Evolutionary conservation across 2,797 vertebrate species (phyloP).

Genomic region (Gastrophryne carolinensis): DNA sequence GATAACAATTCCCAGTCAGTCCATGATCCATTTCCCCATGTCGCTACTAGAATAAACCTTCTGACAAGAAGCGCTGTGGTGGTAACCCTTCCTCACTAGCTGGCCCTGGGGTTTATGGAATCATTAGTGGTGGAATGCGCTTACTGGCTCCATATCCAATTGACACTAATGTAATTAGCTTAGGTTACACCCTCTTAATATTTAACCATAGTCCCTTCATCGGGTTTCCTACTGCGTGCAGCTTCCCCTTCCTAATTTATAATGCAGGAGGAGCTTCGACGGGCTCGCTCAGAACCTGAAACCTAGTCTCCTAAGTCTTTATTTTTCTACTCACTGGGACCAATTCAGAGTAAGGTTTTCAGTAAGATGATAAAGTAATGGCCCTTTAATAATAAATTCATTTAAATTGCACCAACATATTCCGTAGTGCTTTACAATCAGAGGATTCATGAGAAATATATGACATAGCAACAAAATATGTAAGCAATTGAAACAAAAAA

Average conservation of each 20-base stretch:
- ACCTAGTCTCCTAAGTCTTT: slow-evolving; percentile 2
- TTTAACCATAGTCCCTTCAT: slow-evolving; percentile 52
- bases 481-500: no score
- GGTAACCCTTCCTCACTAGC: neutral
- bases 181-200: slow-evolving; percentile 52
- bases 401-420: no score
- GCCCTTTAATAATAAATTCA: neutral
- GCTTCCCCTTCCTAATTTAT: slow-evolving; percentile 45
- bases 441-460: no score
- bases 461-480: no score
- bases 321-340: neutral
- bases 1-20: slow-evolving; percentile 44
- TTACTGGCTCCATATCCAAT: slow-evolving; percentile 27
- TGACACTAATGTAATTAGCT: slow-evolving; percentile 21
- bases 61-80: neutral
- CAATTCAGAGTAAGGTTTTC: neutral
- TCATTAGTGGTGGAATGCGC: slow-evolving; percentile 27
- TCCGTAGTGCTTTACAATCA: no score
- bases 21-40: slow-evolving; percentile 60
- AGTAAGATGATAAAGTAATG: slow-evolving; percentile 1
- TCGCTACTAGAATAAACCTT: slow-evolving; percentile 27
- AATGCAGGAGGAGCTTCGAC: slow-evolving; percentile 46
- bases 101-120: neutral
- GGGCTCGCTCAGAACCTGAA: slow-evolving; percentile 27
- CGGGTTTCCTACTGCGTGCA: slow-evolving; percentile 46